Conservation (phyloP, 2,797 vertebrate species). For the Rhodeus uyekii region DNA sequence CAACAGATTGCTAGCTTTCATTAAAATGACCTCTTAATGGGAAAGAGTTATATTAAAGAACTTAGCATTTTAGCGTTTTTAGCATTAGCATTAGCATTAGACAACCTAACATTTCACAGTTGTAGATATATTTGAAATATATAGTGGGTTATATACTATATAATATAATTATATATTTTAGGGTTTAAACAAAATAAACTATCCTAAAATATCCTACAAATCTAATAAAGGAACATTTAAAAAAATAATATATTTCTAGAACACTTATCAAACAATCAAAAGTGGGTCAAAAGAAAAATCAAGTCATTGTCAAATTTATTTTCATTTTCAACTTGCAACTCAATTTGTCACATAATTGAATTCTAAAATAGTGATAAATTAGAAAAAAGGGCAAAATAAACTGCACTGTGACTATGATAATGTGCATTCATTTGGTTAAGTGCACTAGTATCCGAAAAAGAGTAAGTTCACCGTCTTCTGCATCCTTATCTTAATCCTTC, state of each 20-base stretch:
- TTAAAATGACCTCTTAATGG: not conserved
- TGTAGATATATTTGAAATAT: not conserved
- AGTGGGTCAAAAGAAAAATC: not conserved
- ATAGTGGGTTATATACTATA: no score
- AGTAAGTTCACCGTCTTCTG: conserved; percentile 1
- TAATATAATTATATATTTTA: no score
- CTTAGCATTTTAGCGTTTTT: not conserved
- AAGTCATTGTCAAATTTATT: not conserved
- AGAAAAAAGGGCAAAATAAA: conserved; percentile 10
- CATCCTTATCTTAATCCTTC: not conserved
- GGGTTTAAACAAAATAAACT: no score
- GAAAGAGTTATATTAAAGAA: not conserved
- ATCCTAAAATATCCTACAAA: no score
- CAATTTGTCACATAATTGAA: not conserved
- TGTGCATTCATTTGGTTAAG: not conserved
- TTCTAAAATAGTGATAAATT: not conserved
- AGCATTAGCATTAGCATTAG: no score
- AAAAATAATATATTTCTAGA: not conserved
- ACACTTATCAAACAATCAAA: not conserved
- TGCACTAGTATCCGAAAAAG: not conserved
- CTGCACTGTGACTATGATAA: not conserved
- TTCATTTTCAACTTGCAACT: no score
- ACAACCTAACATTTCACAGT: not conserved
- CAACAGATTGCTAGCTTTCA: not conserved
- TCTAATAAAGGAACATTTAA: not conserved